Base-by-base conservation (phyloP, 2,113 vertebrate genomes). In the Lepisosteus oculatus region DNA sequence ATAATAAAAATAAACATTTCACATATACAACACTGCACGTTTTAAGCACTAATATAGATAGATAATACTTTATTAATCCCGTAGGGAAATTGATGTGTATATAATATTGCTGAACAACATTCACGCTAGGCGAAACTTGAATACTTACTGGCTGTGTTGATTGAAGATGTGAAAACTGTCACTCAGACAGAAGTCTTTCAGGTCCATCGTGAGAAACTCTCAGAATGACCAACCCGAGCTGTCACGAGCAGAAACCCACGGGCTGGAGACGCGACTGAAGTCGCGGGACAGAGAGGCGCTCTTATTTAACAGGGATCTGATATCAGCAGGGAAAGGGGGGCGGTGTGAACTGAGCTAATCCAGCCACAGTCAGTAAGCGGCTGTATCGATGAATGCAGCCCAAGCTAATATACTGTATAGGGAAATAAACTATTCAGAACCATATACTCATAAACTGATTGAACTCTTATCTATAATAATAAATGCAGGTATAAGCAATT, bases 101-200 rank as follows among this genome's bases (percentile, higher is more conserved):
- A 29, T 9, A 65, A 65, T 43, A 41, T 29, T 8, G n/a, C 45
- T 43, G 4, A 65, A 41, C 54, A 44, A 6, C 56, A 15, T 2
- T 9, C 13, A 29, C 8, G 0, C 0, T 7, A 15, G 43, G 9
- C 43, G 57, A 43, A n/a, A 0, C 61, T 13, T 43, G 6, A 68
- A 45, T 43, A 75, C 81, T 80, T 77, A 85, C 87, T 77, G 74
- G 62, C 77, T 71, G 45, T 81, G 80, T 41, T 79, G 71, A 57
- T 70, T 69, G 13, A 87, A 17, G 65, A 86, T 78, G 7, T 69
- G 73, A 56, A 74, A 76, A 57, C 76, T 78, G 2, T 82, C 77
- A 2, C 57, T 79, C 72, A 83, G 44, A 43, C 79, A 78, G 65
- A 84, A 81, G 29, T 76, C 78, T 42, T 81, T 75, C 44, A 81